Base-by-base conservation (phyloP, 2,797 vertebrate genomes). In the Poeciliopsis turneri region DNA sequence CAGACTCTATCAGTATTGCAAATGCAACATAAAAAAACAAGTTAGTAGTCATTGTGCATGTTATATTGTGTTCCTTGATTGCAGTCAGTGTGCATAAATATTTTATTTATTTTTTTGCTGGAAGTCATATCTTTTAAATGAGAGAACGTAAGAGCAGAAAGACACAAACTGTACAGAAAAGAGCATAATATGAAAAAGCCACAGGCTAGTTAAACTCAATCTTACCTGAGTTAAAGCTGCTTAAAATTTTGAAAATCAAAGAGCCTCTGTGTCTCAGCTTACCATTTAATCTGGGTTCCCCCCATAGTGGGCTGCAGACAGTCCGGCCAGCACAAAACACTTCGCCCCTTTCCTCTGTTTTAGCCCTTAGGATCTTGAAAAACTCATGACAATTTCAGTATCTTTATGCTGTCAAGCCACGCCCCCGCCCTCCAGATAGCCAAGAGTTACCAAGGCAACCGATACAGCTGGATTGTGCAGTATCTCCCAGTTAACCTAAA, bases 261-360 rank as follows among this genome's bases (percentile, higher is more conserved):
- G 11, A 46, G 16, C 41, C 33, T 73, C 13, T 74, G 18, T 23
- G 30, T 72, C 28, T 77, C 25, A 18, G 77, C 93, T 92, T 93
- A 95, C 93, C 93, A 94, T 93, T 95, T 95, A 15, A 94, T 85
- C 86, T 90, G 93, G 0, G 69, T 79, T 72, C 85, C 92, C 68
- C 93, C 93, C 94, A 95, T 95, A 16, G 45, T 71, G 39, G 43
- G 41, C 70, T 78, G 80, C 47, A 76, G 76, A 51, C 71, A 18
- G 33, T 30, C 55, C 47, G 75, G 75, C 72, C 51, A 55, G 53
- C 46, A 43, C 78, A 77, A 76, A 80, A 59, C 18, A 64, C 71
- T 72, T 90, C 72, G 10, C 75, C 75, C 25, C 51, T 28, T 6
- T 66, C 75, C 74, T 80, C 75, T 20, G 7, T 79, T 45, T 78